Evolutionary conservation across 2,888 invertebrate species (phyloP), one percentile per base, ranked within the genome.

Genomic region (Argynnis bischoffii): DNA sequence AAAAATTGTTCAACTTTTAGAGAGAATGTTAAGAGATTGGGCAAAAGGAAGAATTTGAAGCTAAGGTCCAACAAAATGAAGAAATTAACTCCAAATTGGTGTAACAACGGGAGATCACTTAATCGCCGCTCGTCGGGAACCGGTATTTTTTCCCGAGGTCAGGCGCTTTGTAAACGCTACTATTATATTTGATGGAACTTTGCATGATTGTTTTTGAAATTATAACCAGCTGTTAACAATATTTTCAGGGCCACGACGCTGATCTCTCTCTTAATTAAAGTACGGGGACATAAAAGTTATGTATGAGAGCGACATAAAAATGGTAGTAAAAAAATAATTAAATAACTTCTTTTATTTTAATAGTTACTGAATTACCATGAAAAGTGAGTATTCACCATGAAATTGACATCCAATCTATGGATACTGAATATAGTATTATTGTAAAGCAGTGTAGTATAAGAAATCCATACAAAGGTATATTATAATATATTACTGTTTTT

Each of bases 21-120:
- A 72, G 69, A 60, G 75, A 77, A 77, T 77, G 71, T 73, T 68
- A 61, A 66, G 61, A 61, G 74, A 74, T 75, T 68, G 63, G 68
- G 66, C 53, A 76, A 79, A 79, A 75, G 74, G 73, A 79, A 78
- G 77, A 80, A 80, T 77, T 76, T 76, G 72, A 75, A 73, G 74
- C 74, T 72, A 79, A 78, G 81, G 76, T 78, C 81, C 79, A 83
- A 86, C 85, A 87, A 87, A 89, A 89, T 89, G 88, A 89, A 89
- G 88, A 89, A 88, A 89, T 89, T 89, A 88, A 88, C 84, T 83
- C 81, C 79, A 82, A 88, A 88, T 89, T 85, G 85, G 85, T 89
- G 84, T 85, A 87, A 88, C 86, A 83, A 86, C 81, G 81, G 83
- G 79, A 84, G 88, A 89, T 89, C 86, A 83, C 87, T 88, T 88